Conservation (phyloP, 2,113 vertebrate species). For the Acanthochromis polyacanthus region DNA sequence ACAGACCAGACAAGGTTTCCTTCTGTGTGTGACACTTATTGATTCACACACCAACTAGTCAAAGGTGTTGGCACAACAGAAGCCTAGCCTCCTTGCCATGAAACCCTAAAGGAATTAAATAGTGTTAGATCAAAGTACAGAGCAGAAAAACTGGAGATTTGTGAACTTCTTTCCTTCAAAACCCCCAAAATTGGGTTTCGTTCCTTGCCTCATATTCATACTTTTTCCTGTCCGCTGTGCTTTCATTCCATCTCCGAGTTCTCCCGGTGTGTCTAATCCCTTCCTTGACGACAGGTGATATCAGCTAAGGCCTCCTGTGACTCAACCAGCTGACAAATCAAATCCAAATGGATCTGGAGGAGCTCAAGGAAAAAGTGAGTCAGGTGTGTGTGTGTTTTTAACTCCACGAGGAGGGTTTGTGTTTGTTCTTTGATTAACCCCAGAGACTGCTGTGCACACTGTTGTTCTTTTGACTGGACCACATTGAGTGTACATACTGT, state of each 20-base stretch:
- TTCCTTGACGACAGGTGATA: constrained; percentile 62
- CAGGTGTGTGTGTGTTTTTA: constrained; percentile 23
- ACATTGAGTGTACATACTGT: neutral
- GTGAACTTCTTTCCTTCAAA: neutral
- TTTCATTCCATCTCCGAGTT: constrained; percentile 9
- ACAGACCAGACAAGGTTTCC: constrained; percentile 46
- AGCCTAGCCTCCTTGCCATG: constrained; percentile 9
- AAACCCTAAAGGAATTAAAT: constrained; percentile 3
- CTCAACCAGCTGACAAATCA: constrained; percentile 63
- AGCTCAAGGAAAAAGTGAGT: constrained; percentile 57
- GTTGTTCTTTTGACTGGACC: constrained; percentile 29
- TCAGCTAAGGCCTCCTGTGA: constrained; percentile 65
- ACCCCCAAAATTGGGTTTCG: constrained; percentile 1
- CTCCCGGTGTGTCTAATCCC: constrained; percentile 51
- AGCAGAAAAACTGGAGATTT: neutral
- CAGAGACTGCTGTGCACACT: neutral
- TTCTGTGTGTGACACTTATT: constrained; percentile 61
- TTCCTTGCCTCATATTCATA: neutral
- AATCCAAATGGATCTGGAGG: constrained; percentile 57
- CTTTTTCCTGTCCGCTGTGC: neutral
- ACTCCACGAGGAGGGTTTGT: neutral
- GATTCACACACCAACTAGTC: constrained; percentile 56
- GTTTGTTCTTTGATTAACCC: constrained; percentile 16
- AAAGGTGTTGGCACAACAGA: constrained; percentile 38
- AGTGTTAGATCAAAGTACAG: constrained; percentile 1